phyloP scores from a whole-genome alignment of 2,113 vertebrate genomes.

The Chaetodon trifascialis region DNA sequence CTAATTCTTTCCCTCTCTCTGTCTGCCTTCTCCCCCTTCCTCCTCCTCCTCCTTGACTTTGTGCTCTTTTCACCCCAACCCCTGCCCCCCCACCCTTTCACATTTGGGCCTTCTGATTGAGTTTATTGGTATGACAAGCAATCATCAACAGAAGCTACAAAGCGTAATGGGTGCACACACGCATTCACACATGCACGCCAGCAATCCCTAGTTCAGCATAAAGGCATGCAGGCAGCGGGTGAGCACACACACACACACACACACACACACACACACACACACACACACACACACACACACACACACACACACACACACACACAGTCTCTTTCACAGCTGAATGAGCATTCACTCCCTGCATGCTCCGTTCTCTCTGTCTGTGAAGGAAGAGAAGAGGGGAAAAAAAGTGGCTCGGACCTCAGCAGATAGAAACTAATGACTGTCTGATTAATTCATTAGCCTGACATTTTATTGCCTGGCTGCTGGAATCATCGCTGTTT shows the following conservation, averaged over 20 bases:
- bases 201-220: constrained; percentile 19
- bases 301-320: constrained; percentile 28
- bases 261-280: constrained; percentile 7
- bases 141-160: constrained; percentile 73
- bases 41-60: constrained; percentile 27
- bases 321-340: constrained; percentile 73
- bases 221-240: constrained; percentile 36
- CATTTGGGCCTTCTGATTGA: constrained; percentile 58
- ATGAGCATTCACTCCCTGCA: constrained; percentile 67
- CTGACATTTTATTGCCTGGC: constrained; percentile 66
- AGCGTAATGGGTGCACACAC: constrained; percentile 62
- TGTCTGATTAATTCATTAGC: constrained; percentile 85
- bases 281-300: constrained; percentile 17
- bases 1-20: constrained; percentile 52
- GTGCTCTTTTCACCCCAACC: constrained; percentile 13
- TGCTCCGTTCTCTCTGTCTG: constrained; percentile 57
- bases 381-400: constrained; percentile 31
- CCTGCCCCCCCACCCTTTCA: constrained; percentile 21
- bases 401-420: constrained; percentile 44
- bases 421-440: constrained; percentile 79
- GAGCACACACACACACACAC: constrained; percentile 3
- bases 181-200: constrained; percentile 34
- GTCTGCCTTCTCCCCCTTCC: neutral
- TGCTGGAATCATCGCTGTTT: constrained; percentile 71
- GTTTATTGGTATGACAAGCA: constrained; percentile 74